Conservation (phyloP, 1,140 invertebrate species). For the Theocolax elegans region DNA sequence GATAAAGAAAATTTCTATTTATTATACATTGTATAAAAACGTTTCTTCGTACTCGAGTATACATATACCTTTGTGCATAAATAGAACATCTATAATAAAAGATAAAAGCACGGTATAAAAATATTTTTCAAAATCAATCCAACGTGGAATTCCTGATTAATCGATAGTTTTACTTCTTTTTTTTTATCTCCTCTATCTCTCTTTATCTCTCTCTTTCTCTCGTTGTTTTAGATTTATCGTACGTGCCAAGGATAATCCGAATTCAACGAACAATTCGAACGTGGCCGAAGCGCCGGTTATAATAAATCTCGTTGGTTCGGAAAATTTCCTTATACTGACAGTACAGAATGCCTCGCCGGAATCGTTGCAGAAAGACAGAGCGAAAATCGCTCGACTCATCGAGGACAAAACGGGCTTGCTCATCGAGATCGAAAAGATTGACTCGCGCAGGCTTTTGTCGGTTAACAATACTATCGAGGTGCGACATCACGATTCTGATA, state of each 20-base stretch:
- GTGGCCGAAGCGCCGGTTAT: conserved; percentile 74
- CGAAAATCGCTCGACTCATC: conserved; percentile 75
- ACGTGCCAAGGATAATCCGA: conserved; percentile 81
- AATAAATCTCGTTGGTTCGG: conserved; percentile 77
- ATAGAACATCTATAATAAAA: too few species aligned
- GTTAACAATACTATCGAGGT: conserved; percentile 80
- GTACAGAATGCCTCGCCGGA: conserved; percentile 81
- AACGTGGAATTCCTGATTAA: too few species aligned
- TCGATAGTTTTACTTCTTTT: too few species aligned
- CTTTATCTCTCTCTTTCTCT: too few species aligned
- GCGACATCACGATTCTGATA: conserved; percentile 81
- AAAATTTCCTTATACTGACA: conserved; percentile 81
- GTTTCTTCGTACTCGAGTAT: too few species aligned
- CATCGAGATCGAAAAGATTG: conserved; percentile 82
- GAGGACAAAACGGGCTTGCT: conserved; percentile 80
- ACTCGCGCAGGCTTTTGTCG: conserved; percentile 74
- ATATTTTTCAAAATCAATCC: too few species aligned
- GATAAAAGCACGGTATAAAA: too few species aligned
- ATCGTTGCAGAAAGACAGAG: conserved; percentile 73
- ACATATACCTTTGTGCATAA: too few species aligned
- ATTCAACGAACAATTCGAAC: conserved; percentile 70
- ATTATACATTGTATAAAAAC: too few species aligned
- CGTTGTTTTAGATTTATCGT: conserved; percentile 75
- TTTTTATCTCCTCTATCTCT: too few species aligned
- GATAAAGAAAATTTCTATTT: too few species aligned